Evolutionary conservation across 2,113 vertebrate genomes (phyloP), one percentile per base, ranked within the genome.

Genomic region (Rhizomys pruinosus): DNA sequence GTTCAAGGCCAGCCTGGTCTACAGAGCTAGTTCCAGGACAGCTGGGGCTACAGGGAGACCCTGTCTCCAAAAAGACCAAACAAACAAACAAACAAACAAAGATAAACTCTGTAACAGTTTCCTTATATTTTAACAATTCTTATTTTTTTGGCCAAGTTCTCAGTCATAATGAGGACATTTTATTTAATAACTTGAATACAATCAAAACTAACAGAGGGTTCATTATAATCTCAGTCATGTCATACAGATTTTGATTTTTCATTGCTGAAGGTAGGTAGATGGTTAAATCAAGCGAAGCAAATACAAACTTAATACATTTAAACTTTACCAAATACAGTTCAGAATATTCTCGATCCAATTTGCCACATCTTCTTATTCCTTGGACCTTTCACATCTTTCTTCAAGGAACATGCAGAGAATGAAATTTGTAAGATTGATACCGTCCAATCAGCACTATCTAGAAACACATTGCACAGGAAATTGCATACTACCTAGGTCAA

Each of bases 61-160:
- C n/a, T n/a, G n/a, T n/a, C n/a, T n/a, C n/a, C n/a, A n/a, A n/a
- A n/a, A n/a, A n/a, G n/a, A n/a, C n/a, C n/a, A n/a, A n/a, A n/a
- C n/a, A n/a, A n/a, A n/a, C n/a, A n/a, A n/a, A n/a, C n/a, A n/a
- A n/a, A n/a, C n/a, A n/a, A n/a, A n/a, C n/a, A 94, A 97, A 94
- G 39, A 87, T 90, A 96, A 91, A 52, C 95, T 85, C 81, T 95
- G 89, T 95, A 93, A 97, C 92, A 96, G 69, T 95, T 95, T 92
- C 92, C 81, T 96, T 84, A 94, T 90, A 79, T 93, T 95, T 97
- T 91, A 73, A 94, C 76, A 95, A 73, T 95, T 94, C 44, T 94
- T 88, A 87, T 95, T 96, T 96, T 86, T 96, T 82, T 97, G 97
- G 84, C 95, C 95, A 97, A 97, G 42, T 64, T 96, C 96, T 96